Evolutionary conservation across 1,140 invertebrate species (phyloP).

Genomic region (Delia radicum): DNA sequence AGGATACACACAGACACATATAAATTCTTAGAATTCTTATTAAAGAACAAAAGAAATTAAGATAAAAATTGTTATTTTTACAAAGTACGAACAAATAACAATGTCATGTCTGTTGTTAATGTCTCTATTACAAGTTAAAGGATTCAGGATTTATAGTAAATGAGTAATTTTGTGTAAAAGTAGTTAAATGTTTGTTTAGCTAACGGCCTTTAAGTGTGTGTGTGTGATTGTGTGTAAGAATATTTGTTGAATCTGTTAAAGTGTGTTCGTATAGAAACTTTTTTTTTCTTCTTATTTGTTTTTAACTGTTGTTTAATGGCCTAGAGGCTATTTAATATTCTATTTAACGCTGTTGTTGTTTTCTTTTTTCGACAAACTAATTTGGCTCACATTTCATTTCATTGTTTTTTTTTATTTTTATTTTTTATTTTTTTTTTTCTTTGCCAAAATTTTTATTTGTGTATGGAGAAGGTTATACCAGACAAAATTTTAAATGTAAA

Average conservation of each 20-base stretch:
- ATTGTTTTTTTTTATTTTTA: conserved; percentile 2
- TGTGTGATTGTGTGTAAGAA: background rate
- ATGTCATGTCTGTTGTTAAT: conserved; percentile 21
- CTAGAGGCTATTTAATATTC: conserved; percentile 18
- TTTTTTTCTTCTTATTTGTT: background rate
- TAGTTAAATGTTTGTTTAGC: conserved; percentile 25
- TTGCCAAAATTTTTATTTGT: conserved; percentile 9
- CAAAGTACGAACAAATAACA: background rate
- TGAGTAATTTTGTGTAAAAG: conserved; percentile 27
- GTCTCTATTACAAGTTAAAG: conserved; percentile 18
- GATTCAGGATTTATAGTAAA: conserved; percentile 13
- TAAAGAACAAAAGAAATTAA: too few relatives aligned
- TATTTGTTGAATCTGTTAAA: background rate
- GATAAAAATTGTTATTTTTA: background rate
- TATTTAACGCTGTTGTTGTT: background rate
- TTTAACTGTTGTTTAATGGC: background rate
- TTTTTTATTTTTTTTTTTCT: conserved; percentile 3
- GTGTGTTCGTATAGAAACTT: background rate
- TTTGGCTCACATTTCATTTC: background rate
- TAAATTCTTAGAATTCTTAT: background rate
- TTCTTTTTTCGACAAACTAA: background rate
- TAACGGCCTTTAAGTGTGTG: background rate
- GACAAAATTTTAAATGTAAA: background rate
- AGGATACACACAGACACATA: background rate
- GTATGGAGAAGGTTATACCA: background rate